phyloP scores from a whole-genome alignment of 2,797 vertebrate genomes.

The Hoplostethus mediterraneus region DNA sequence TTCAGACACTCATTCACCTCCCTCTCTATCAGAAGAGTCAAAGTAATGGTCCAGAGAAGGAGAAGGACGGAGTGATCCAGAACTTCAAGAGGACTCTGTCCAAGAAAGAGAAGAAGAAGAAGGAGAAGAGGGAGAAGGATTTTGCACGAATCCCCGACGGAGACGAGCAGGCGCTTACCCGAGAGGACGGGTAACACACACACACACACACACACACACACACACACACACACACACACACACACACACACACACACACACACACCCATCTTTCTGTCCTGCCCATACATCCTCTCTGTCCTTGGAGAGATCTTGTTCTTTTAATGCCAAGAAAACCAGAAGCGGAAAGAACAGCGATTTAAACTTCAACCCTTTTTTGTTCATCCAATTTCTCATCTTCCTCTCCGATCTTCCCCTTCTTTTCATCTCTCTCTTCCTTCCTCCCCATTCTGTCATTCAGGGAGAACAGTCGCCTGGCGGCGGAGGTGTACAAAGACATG shows the following conservation, averaged over 20 bases:
- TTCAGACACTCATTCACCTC: background rate
- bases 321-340: slow-evolving; percentile 24
- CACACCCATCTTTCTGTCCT: slow-evolving; percentile 51
- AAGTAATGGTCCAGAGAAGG: slow-evolving; percentile 96
- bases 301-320: slow-evolving; percentile 28
- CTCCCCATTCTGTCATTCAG: slow-evolving; percentile 66
- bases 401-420: background rate
- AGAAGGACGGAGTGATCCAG: slow-evolving; percentile 98
- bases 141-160: slow-evolving; percentile 89
- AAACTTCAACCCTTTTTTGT: slow-evolving; percentile 33
- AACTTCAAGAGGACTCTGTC: slow-evolving; percentile 98
- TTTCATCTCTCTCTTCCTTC: background rate
- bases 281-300: slow-evolving; percentile 31
- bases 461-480: slow-evolving; percentile 94
- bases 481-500: slow-evolving; percentile 99
- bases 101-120: slow-evolving; percentile 98
- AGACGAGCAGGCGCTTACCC: slow-evolving; percentile 86
- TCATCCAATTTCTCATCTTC: background rate
- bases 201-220: background rate
- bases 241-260: slow-evolving; percentile 4
- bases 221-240: background rate
- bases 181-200: slow-evolving; percentile 89
- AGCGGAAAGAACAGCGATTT: slow-evolving; percentile 35
- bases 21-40: slow-evolving; percentile 88
- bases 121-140: slow-evolving; percentile 96